Evolutionary conservation across 2,113 vertebrate species (phyloP).

Genomic region (Okapia johnstoni): DNA sequence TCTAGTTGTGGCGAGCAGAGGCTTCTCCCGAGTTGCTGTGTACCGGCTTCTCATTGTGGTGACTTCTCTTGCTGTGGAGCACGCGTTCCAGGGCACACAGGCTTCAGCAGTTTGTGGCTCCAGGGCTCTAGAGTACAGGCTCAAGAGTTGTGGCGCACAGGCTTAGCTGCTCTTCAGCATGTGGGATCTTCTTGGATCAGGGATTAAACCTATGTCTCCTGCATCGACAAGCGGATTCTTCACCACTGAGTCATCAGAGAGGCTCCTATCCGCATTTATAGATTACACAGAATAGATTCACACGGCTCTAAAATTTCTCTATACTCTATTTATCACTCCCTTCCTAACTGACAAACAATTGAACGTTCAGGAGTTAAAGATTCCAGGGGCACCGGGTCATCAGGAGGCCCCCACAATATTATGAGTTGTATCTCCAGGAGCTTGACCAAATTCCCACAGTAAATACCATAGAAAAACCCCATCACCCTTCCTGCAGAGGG

Average conservation of each 20-base stretch:
- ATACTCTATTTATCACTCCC: background rate
- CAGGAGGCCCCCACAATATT: background rate
- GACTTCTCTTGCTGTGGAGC: background rate
- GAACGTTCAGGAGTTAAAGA: background rate
- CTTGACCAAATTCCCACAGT: background rate
- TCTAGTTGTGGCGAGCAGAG: background rate
- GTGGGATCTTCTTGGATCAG: background rate
- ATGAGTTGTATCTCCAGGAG: background rate
- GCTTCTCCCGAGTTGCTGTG: background rate
- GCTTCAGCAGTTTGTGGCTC: background rate
- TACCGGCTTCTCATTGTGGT: background rate
- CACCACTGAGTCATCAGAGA: background rate
- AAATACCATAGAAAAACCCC: background rate
- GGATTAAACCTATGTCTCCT: background rate
- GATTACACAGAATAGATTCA: background rate
- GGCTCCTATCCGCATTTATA: background rate
- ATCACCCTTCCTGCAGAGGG: background rate
- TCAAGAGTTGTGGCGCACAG: fast-evolving
- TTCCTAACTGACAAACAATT: background rate
- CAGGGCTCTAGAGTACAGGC: too few species aligned
- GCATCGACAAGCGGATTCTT: background rate
- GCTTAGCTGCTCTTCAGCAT: background rate
- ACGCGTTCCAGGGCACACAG: fast-evolving
- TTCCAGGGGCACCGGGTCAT: background rate
- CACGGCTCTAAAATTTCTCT: background rate